Evolutionary conservation across 2,797 vertebrate species (phyloP).

Genomic region (Atherinosoma microstoma): DNA sequence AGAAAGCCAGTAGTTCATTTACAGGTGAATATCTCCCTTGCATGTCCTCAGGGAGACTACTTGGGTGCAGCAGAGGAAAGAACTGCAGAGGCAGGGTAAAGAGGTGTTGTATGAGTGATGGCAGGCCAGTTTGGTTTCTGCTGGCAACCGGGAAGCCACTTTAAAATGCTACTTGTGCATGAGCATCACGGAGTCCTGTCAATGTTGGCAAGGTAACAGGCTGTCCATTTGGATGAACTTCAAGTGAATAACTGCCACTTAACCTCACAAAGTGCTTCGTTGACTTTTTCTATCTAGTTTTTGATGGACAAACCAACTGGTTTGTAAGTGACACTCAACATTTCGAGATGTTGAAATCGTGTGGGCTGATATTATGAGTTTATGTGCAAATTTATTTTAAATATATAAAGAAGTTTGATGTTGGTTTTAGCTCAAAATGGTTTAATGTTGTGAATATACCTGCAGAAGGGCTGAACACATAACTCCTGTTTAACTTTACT

Average conservation of each 20-base stretch:
- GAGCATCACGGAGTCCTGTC: slow-evolving; percentile 63
- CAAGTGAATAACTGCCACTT: slow-evolving; percentile 79
- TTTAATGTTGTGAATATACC: background rate
- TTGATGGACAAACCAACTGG: slow-evolving; percentile 57
- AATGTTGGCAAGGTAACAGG: slow-evolving; percentile 74
- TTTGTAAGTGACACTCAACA: slow-evolving; percentile 46
- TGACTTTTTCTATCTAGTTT: slow-evolving; percentile 60
- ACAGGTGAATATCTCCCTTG: slow-evolving; percentile 58
- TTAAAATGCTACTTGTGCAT: slow-evolving; percentile 68
- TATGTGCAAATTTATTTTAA: slow-evolving; percentile 4
- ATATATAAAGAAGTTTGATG: background rate
- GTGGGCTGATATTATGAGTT: slow-evolving; percentile 17
- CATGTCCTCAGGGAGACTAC: slow-evolving; percentile 48
- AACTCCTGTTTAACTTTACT: slow-evolving; percentile 16
- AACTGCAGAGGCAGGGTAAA: slow-evolving; percentile 31
- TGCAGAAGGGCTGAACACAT: background rate
- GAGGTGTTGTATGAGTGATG: slow-evolving; percentile 37
- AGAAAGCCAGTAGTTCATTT: slow-evolving; percentile 63
- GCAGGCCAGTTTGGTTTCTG: slow-evolving; percentile 44
- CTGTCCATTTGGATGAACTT: slow-evolving; percentile 77
- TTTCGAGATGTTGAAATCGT: slow-evolving; percentile 26
- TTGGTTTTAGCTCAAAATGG: slow-evolving; percentile 15
- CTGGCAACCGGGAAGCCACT: slow-evolving; percentile 46
- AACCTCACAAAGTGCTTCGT: slow-evolving; percentile 75
- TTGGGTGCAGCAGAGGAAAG: slow-evolving; percentile 21